Percentiles rank a stretch among this genome's conserved stretches.
Evolutionary conservation across 1,140 invertebrate genomes (phyloP).

Genomic region (Cecropterus lyciades): DNA sequence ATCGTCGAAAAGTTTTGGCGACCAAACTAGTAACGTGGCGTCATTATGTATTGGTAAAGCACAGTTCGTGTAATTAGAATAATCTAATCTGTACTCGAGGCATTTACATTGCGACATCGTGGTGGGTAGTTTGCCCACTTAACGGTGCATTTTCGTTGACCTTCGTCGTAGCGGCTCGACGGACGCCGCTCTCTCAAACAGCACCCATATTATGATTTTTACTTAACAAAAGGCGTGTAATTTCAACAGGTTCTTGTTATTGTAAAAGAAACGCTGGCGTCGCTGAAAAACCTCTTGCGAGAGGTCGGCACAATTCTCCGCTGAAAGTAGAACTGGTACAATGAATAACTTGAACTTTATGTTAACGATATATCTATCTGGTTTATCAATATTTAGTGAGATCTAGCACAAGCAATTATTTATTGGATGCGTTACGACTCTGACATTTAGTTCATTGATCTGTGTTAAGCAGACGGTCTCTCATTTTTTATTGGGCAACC

Average conservation of each 20-base stretch:
- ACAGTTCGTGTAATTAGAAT: constrained; percentile 3
- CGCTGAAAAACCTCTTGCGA: constrained; percentile 8
- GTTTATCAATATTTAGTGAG: no score
- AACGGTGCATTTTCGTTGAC: constrained; percentile 57
- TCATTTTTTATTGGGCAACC: no score
- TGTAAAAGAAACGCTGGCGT: constrained; percentile 1
- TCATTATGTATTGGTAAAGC: no score
- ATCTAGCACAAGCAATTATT: no score
- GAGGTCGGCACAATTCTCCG: not conserved
- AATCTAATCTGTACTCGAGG: constrained; percentile 1
- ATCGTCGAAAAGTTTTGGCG: no score
- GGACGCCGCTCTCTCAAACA: constrained; percentile 38
- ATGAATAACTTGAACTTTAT: not conserved
- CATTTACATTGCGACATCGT: constrained; percentile 37
- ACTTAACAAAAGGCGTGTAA: constrained; percentile 11
- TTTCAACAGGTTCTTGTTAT: constrained; percentile 5
- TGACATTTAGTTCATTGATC: no score
- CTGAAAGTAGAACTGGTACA: not conserved
- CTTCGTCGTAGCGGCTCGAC: constrained; percentile 41
- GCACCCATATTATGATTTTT: constrained; percentile 15
- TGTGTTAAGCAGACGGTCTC: no score
- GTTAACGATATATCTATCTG: not conserved
- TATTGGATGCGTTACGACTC: no score
- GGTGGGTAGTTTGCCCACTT: constrained; percentile 46
- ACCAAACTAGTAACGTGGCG: no score